These are phyloP conservation scores for Neoscelio sp. DNA, from an alignment of 2,888 invertebrate genomes.

Conservation along the genomic window DNA sequence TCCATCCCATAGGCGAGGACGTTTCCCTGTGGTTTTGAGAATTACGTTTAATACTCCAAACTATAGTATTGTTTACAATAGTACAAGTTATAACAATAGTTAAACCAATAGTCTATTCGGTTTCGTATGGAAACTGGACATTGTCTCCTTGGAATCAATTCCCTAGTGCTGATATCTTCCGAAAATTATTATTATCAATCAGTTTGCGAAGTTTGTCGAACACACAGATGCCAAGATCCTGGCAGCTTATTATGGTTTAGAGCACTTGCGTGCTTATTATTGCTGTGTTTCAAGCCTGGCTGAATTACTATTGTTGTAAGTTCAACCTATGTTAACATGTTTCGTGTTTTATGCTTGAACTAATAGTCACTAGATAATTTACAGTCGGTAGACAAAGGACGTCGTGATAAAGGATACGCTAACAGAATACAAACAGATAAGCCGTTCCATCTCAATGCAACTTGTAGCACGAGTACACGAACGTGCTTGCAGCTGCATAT, in stretches of 20 bases:
- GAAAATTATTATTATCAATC: not conserved
- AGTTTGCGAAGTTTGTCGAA: constrained; percentile 24
- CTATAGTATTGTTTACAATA: too few species aligned
- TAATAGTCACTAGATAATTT: constrained; percentile 63
- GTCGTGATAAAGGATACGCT: constrained; percentile 64
- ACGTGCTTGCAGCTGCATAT: constrained; percentile 43
- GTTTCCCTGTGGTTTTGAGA: too few species aligned
- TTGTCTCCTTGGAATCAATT: constrained; percentile 1
- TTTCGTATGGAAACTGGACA: too few species aligned
- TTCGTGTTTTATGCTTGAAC: constrained; percentile 64
- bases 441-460: constrained; percentile 59
- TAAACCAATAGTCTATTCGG: too few species aligned
- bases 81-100: too few species aligned
- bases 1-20: too few species aligned
- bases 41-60: too few species aligned
- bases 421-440: constrained; percentile 67
- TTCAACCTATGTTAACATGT: constrained; percentile 59
- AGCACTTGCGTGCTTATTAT: constrained; percentile 42
- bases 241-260: constrained; percentile 39
- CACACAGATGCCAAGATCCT: constrained; percentile 33
- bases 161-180: constrained; percentile 3
- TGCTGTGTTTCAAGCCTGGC: constrained; percentile 35
- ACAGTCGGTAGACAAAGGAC: constrained; percentile 59
- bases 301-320: constrained; percentile 61
- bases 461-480: constrained; percentile 48